Evolutionary conservation across 2,113 vertebrate genomes (phyloP).

Genomic region (Callithrix jacchus): DNA sequence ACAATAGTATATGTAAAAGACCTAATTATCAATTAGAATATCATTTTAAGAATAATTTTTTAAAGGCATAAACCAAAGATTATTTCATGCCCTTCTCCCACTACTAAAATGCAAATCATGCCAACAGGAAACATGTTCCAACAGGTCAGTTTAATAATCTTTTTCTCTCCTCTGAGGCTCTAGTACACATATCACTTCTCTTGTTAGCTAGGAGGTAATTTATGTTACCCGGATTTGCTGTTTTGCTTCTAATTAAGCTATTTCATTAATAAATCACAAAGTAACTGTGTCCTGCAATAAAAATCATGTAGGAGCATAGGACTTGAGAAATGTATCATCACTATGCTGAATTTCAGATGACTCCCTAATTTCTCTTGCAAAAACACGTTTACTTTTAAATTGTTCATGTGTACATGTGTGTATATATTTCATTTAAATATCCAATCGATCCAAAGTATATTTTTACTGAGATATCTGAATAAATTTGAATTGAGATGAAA

Average conservation of each 20-base stretch:
- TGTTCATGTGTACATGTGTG: conserved; percentile 3
- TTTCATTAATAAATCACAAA: not conserved
- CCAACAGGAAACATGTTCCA: too few relatives aligned
- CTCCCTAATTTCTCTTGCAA: not conserved
- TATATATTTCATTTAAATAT: not conserved
- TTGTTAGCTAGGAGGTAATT: not conserved
- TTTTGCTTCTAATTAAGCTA: not conserved
- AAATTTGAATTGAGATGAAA: conserved; percentile 18
- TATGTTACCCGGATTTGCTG: not conserved
- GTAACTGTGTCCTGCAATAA: conserved; percentile 13
- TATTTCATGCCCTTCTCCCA: conserved; percentile 7
- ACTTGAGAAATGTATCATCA: not conserved
- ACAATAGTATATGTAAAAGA: not conserved
- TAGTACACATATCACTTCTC: not conserved
- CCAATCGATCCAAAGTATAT: conserved; percentile 33
- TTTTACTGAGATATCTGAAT: conserved; percentile 21
- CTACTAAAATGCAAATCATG: conserved; percentile 36
- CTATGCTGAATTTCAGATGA: not conserved
- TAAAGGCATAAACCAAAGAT: conserved; percentile 37
- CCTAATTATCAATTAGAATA: conserved; percentile 13
- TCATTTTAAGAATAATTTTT: not conserved
- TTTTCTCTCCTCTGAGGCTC: not conserved
- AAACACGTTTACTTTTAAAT: conserved; percentile 15
- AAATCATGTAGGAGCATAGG: not conserved
- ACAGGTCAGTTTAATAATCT: not conserved